Evolutionary conservation across 2,797 vertebrate species (phyloP).

Genomic region (Otus scops): DNA sequence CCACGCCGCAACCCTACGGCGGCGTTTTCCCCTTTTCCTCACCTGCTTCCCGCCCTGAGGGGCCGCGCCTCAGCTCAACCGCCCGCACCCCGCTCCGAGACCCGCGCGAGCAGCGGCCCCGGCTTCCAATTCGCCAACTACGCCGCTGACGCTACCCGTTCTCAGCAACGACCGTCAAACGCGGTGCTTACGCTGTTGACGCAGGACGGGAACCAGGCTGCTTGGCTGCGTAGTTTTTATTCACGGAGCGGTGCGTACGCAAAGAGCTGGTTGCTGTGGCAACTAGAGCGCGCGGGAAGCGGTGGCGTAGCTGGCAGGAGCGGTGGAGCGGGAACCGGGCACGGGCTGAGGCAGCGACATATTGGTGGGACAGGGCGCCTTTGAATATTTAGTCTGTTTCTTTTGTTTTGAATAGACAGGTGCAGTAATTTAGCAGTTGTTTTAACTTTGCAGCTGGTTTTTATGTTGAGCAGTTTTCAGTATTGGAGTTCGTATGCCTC

Average conservation of each 20-base stretch:
- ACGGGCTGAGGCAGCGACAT: neutral
- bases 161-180: fast-evolving
- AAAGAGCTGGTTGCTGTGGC: neutral
- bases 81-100: fast-evolving
- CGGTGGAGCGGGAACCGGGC: neutral
- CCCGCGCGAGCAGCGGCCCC: neutral
- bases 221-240: neutral
- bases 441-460: neutral
- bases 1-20: fast-evolving
- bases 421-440: neutral
- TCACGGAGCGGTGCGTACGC: neutral
- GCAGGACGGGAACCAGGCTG: fast-evolving
- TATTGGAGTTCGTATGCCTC: neutral
- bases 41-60: fast-evolving
- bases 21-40: fast-evolving
- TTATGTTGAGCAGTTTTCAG: neutral
- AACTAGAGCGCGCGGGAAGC: neutral
- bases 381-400: fast-evolving
- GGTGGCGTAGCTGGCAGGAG: neutral
- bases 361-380: neutral
- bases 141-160: neutral
- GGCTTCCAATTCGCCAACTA: neutral
- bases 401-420: neutral
- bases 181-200: neutral
- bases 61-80: neutral